Evolutionary conservation across 2,888 invertebrate species (phyloP).

Genomic region (Sepiola atlantica): DNA sequence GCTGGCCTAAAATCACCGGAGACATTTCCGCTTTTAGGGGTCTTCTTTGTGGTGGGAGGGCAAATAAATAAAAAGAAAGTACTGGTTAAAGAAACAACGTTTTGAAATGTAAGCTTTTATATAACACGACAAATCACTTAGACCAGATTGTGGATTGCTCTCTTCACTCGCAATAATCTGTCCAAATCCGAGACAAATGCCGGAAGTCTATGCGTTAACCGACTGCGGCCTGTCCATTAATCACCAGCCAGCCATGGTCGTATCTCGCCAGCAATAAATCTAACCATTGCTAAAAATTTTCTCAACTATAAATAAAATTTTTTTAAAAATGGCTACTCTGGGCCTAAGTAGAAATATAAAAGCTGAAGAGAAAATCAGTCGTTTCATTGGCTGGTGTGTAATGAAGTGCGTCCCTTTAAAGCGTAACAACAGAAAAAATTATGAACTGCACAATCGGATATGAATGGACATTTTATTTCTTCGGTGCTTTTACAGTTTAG

Average conservation of each 20-base stretch:
- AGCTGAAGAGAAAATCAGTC: neutral
- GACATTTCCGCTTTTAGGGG: neutral
- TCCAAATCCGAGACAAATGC: neutral
- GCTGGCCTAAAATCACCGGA: neutral
- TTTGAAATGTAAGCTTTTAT: neutral
- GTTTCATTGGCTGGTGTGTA: neutral
- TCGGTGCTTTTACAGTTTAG: too few species aligned
- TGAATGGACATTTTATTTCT: too few species aligned
- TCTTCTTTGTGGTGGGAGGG: neutral
- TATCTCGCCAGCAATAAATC: neutral
- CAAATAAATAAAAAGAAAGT: neutral
- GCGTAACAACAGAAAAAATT: too few species aligned
- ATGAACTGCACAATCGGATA: too few species aligned
- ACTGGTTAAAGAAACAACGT: neutral
- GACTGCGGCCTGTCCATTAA: neutral
- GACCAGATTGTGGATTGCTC: neutral
- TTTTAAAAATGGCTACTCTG: neutral
- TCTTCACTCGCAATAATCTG: neutral
- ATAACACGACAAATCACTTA: neutral
- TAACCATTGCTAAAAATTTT: neutral
- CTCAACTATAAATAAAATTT: neutral
- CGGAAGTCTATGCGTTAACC: neutral
- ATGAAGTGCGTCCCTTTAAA: neutral
- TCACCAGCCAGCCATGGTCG: neutral
- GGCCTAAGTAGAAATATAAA: neutral